Evolutionary conservation across 2,797 vertebrate genomes (phyloP).

Genomic region (Poeciliopsis gracilis): DNA sequence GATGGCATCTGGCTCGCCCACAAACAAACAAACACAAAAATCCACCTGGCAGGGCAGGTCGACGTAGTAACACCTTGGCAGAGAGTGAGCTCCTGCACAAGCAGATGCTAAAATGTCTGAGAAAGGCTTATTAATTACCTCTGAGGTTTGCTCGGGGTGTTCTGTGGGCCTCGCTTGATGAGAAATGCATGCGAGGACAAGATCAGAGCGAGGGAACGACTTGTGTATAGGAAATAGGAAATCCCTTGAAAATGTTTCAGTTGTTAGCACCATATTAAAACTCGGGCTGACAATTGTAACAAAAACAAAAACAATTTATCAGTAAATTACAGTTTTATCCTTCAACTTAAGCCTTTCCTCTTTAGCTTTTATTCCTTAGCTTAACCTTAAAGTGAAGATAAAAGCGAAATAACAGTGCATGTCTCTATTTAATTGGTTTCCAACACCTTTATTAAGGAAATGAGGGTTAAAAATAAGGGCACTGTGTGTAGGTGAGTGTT

Average conservation of each 20-base stretch:
- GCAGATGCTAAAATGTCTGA: constrained; percentile 64
- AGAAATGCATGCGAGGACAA: constrained; percentile 54
- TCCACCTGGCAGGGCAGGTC: constrained; percentile 62
- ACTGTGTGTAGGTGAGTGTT: constrained; percentile 33
- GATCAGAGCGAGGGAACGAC: constrained; percentile 65
- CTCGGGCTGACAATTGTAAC: background rate
- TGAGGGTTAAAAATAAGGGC: constrained; percentile 32
- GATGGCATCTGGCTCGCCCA: constrained; percentile 49
- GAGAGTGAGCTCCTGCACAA: constrained; percentile 20
- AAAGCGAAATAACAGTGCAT: background rate
- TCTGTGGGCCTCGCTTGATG: constrained; percentile 42
- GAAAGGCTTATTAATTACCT: constrained; percentile 70
- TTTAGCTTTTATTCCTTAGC: background rate
- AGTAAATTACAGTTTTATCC: background rate
- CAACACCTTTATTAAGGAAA: constrained; percentile 19
- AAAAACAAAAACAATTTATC: background rate
- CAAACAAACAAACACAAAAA: background rate
- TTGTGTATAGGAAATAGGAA: constrained; percentile 15
- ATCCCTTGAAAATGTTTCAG: constrained; percentile 24
- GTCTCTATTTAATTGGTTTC: background rate
- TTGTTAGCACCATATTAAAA: background rate
- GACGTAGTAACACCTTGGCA: background rate
- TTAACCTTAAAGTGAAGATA: constrained; percentile 11
- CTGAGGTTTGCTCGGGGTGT: constrained; percentile 58
- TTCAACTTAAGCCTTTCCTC: background rate